These are phyloP conservation scores for Engraulis encrasicolus DNA, from an alignment of 2,113 vertebrate genomes.

Conservation along the genomic window DNA sequence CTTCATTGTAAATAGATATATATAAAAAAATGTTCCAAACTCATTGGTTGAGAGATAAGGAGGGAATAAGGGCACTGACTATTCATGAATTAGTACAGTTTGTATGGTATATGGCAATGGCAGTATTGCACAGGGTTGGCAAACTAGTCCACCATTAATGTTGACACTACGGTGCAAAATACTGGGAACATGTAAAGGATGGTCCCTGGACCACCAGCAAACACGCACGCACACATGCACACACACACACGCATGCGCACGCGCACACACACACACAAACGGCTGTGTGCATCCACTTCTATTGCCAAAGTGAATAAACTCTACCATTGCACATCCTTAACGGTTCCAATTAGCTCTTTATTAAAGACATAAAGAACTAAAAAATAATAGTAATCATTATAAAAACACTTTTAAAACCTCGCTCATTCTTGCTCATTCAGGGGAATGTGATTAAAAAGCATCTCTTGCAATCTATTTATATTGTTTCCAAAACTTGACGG, in stretches of 20 bases:
- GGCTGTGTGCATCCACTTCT: not conserved
- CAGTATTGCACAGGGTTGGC: constrained; percentile 48
- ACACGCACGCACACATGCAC: not conserved
- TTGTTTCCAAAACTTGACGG: not conserved
- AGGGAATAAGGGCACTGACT: not conserved
- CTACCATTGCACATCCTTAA: not conserved
- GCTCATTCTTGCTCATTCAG: not conserved
- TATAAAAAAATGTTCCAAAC: not conserved
- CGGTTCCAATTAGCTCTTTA: not conserved
- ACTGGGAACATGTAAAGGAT: not conserved
- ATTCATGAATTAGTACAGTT: not conserved
- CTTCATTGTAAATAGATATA: not conserved
- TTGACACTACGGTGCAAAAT: constrained; percentile 9
- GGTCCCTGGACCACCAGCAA: not conserved
- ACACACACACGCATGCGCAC: constrained; percentile 31
- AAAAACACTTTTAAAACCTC: not conserved
- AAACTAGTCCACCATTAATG: constrained; percentile 35
- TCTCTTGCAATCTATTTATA: not conserved
- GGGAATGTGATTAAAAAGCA: not conserved
- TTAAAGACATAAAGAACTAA: constrained; percentile 21
- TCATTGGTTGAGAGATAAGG: not conserved
- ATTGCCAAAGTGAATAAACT: not conserved
- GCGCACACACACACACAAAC: not conserved
- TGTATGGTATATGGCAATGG: constrained; percentile 21
- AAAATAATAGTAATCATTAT: no score